Conservation (phyloP, 2,113 vertebrate species). For the Halichoerus grypus region DNA sequence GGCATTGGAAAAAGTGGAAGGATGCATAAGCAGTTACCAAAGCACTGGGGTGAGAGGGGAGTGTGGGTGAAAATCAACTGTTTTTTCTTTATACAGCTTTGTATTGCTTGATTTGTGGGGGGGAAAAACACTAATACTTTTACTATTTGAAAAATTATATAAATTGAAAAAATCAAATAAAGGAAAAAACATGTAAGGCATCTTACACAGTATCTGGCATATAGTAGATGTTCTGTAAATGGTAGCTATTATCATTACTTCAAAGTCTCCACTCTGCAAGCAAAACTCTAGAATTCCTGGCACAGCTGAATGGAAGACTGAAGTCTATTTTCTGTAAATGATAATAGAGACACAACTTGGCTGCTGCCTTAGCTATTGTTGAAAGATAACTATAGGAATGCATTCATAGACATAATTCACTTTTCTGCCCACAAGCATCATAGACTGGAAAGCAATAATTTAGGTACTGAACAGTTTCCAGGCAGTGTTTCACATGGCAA, state of each 20-base stretch:
- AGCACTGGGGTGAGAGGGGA: not conserved
- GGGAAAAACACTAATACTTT: not conserved
- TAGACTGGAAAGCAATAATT: conserved; percentile 66
- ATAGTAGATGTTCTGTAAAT: conserved; percentile 58
- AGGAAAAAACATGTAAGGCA: not conserved
- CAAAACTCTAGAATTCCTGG: conserved; percentile 64
- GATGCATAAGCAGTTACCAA: not conserved
- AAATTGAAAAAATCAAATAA: not conserved
- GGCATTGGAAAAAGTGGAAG: not conserved
- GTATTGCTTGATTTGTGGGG: not conserved
- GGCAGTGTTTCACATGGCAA: conserved; percentile 61
- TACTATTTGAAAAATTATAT: not conserved
- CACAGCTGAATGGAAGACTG: conserved; percentile 49
- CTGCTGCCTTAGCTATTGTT: conserved; percentile 50
- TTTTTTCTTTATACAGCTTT: not conserved
- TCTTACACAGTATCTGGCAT: conserved; percentile 5
- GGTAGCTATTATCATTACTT: conserved; percentile 70
- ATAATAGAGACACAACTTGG: conserved; percentile 70
- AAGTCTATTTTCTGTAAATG: conserved; percentile 69
- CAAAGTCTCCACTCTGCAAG: conserved; percentile 60
- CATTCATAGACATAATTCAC: conserved; percentile 61
- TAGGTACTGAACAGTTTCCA: conserved; percentile 49
- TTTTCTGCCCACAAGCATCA: conserved; percentile 64
- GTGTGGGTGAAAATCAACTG: not conserved
- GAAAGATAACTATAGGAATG: conserved; percentile 68